Evolutionary conservation across 2,888 invertebrate species (phyloP).

Genomic region (Campoplex capitator): DNA sequence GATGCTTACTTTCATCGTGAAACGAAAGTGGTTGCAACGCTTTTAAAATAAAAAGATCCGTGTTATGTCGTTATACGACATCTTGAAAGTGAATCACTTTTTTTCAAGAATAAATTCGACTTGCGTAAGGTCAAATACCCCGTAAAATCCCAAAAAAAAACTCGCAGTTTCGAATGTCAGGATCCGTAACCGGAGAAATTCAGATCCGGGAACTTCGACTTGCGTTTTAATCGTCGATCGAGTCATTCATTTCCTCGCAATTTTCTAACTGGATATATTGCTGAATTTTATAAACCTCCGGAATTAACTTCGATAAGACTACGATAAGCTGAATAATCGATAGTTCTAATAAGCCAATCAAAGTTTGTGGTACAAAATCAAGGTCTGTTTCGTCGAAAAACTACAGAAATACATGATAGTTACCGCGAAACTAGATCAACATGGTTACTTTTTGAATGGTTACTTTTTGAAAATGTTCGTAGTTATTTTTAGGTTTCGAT

Average conservation of each 20-base stretch:
- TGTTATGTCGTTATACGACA: slow-evolving; percentile 39
- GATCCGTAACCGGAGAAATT: slow-evolving; percentile 39
- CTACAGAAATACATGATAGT: not conserved
- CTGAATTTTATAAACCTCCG: not conserved
- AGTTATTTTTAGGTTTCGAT: not conserved
- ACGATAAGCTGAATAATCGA: not conserved
- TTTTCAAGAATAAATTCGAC: slow-evolving; percentile 43
- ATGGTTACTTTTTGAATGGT: too few relatives aligned
- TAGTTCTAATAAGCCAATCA: not conserved
- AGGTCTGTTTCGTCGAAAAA: not conserved
- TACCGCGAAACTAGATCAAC: too few relatives aligned
- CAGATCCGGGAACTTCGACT: slow-evolving; percentile 16
- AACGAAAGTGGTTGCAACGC: slow-evolving; percentile 31
- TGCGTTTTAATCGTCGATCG: not conserved
- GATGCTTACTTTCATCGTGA: slow-evolving; percentile 18
- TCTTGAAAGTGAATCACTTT: slow-evolving; percentile 41
- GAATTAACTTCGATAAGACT: not conserved
- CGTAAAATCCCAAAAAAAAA: not conserved
- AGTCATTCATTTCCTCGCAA: not conserved
- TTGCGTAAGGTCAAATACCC: slow-evolving; percentile 39
- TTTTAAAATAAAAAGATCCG: slow-evolving; percentile 25
- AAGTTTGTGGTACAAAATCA: not conserved
- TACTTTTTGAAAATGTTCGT: not conserved
- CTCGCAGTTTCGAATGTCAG: not conserved
- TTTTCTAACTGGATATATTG: not conserved